Base-by-base conservation (phyloP, 2,113 vertebrate genomes). In the Ammodytes marinus region DNA sequence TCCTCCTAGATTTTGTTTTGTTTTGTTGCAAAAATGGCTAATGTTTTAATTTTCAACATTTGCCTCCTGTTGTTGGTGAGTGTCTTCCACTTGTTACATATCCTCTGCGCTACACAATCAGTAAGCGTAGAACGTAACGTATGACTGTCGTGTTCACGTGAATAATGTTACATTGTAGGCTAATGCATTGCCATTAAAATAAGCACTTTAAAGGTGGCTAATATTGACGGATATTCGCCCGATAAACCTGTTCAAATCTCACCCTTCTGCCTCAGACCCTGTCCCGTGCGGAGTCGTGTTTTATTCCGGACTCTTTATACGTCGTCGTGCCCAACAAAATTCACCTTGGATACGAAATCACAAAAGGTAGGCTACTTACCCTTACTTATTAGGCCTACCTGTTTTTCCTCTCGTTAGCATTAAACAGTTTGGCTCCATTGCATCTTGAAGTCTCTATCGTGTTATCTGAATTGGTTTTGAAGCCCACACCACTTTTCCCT, bases 51-150 rank as follows among this genome's bases (percentile, higher is more conserved):
- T 82, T 50, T 83, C 43, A 12, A 19, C 54, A 8, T 89, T 4
- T 80, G 42, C 27, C 19, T 85, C 27, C 19, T 85, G 14, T 3
- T 75, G 15, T n/a, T 86, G 92, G 93, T 94, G 73, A 90, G 93
- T 85, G 9, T 27, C 3, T 6, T 75, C 12, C 9, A 0, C 1
- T 72, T 8, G 14, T 42, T 42, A 39, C n/a, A 1, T 35, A 35
- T 40, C 19, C 61, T 27, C 37, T 49, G 40, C 14, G 5, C 43
- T 15, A 42, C 27, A 27, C 27, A 27, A 27, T 27, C 27, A 27
- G 27, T 27, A 27, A 27, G 27, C 27, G 27, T 27, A 27, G 42
- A 14, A 17, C n/a, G n/a, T 50, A 27, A 10, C 5, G 13, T 6
- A 0, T 7, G 0, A 12, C 5, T 1, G 6, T 37, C 27, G 19